A percentile compares a stretch with the other conserved stretches of the same genome.
These are phyloP conservation scores for Lutjanus erythropterus DNA, from an alignment of 2,113 vertebrate species.

Conservation along the genomic window DNA sequence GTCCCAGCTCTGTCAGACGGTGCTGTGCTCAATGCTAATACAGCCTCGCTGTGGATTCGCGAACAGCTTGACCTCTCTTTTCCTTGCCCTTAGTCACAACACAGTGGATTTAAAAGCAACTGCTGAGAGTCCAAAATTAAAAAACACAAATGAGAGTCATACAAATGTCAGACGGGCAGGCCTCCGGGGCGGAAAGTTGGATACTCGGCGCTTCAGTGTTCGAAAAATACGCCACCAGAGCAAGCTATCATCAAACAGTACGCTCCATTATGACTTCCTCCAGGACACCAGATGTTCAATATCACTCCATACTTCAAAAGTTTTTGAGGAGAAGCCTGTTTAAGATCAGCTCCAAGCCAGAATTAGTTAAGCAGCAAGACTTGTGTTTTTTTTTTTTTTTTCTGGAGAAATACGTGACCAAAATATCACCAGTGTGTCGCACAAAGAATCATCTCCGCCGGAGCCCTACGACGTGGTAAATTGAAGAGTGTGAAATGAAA, in stretches of 20 bases:
- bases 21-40: constrained; percentile 2
- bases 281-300: constrained; percentile 47
- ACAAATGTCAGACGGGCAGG: constrained; percentile 34
- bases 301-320: constrained; percentile 53
- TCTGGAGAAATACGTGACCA: not conserved
- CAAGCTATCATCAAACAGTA: constrained; percentile 39
- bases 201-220: constrained; percentile 18
- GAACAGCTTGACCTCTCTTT: constrained; percentile 31
- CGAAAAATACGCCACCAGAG: constrained; percentile 15
- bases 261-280: constrained; percentile 32
- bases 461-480: constrained; percentile 9
- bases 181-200: not conserved
- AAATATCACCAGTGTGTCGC: constrained; percentile 37
- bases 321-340: constrained; percentile 18
- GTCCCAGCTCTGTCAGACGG: constrained; percentile 14
- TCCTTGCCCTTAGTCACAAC: constrained; percentile 9
- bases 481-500: constrained; percentile 38
- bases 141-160: constrained; percentile 20
- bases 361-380: constrained; percentile 26
- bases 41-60: constrained; percentile 8
- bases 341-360: constrained; percentile 45
- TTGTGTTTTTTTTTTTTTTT: too few relatives aligned
- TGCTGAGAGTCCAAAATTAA: constrained; percentile 28
- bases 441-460: constrained; percentile 13
- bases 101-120: constrained; percentile 33